Percentiles rank a stretch among this genome's conserved stretches.
Evolutionary conservation across 2,888 invertebrate species (phyloP).

Genomic region (Cactoblastis cactorum): DNA sequence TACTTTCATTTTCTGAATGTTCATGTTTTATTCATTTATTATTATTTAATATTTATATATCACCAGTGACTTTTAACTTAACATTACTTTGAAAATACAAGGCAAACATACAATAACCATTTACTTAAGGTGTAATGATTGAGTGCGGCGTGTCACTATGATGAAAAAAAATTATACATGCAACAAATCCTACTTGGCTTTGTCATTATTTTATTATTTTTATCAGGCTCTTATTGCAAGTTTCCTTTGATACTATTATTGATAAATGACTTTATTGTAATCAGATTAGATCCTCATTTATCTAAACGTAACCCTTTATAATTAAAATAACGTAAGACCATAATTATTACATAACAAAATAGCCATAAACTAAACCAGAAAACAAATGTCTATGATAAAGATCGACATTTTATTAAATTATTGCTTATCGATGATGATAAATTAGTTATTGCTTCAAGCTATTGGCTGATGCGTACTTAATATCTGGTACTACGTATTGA

Average conservation of each 20-base stretch:
- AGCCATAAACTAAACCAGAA: conserved; percentile 22
- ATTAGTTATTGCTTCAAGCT: conserved; percentile 16
- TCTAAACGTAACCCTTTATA: conserved; percentile 11
- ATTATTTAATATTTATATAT: background rate
- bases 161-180: too few relatives aligned
- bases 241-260: background rate
- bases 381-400: conserved; percentile 26
- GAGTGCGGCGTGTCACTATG: too few relatives aligned
- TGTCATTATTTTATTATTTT: too few relatives aligned
- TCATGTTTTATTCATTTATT: background rate
- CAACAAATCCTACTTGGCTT: too few relatives aligned
- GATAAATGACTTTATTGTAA: background rate
- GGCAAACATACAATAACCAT: background rate
- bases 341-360: conserved; percentile 16
- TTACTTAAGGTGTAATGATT: background rate
- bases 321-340: conserved; percentile 10
- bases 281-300: background rate
- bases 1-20: background rate
- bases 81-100: background rate
- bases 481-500: background rate
- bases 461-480: conserved; percentile 8
- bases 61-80: background rate
- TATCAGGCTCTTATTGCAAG: too few relatives aligned
- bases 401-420: conserved; percentile 31
- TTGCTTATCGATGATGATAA: conserved; percentile 31